Conservation (phyloP, 2,113 vertebrate genomes). For the Chelonoidis abingdonii region DNA sequence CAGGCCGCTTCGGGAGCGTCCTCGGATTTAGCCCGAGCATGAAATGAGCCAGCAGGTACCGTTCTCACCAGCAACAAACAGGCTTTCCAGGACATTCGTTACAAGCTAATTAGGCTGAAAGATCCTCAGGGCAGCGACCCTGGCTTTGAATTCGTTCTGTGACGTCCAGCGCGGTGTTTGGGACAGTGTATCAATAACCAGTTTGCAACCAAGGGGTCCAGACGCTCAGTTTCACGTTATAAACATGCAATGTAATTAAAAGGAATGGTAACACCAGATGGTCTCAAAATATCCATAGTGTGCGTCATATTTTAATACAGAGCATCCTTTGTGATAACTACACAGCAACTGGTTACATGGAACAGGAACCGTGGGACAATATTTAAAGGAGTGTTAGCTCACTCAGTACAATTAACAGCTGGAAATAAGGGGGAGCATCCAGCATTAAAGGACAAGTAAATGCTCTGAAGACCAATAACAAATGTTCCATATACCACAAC, state of each 20-base stretch:
- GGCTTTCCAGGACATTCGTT: background rate
- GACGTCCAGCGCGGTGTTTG: background rate
- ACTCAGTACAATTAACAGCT: fast-evolving
- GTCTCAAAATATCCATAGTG: background rate
- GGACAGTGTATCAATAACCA: background rate
- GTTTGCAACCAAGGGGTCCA: background rate
- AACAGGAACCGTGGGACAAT: fast-evolving
- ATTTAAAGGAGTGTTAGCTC: fast-evolving
- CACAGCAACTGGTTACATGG: fast-evolving
- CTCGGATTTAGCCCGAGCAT: background rate
- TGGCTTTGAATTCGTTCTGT: background rate
- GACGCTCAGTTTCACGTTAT: no score
- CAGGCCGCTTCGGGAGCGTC: no score
- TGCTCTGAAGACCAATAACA: fast-evolving
- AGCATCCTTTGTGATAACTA: fast-evolving
- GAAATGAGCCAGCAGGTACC: background rate
- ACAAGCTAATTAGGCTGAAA: background rate
- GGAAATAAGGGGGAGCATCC: fast-evolving
- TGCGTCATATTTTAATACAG: fast-evolving
- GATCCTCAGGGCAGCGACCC: background rate
- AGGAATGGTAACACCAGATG: background rate
- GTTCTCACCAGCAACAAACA: background rate
- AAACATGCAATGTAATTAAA: background rate
- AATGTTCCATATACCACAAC: fast-evolving
- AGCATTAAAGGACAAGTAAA: fast-evolving